Conservation (phyloP, 1,140 invertebrate genomes). For the Drosophila eugracilis region DNA sequence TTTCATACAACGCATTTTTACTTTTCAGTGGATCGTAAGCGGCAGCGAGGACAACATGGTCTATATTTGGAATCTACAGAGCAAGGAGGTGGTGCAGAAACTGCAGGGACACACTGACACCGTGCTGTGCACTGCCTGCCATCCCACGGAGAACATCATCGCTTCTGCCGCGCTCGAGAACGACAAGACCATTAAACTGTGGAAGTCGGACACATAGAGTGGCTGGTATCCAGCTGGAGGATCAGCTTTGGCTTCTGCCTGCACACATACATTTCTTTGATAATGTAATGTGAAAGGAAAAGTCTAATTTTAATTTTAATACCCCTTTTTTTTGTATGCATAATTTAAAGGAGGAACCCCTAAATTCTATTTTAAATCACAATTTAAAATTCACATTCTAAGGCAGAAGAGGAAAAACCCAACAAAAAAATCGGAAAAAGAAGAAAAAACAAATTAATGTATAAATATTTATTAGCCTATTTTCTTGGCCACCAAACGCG, state of each 20-base stretch:
- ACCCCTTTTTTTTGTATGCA: conserved; percentile 27
- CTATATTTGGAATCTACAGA: conserved; percentile 99
- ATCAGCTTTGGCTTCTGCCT: neutral
- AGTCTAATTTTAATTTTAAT: conserved; percentile 21
- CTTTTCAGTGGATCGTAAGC: conserved; percentile 96
- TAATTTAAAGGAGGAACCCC: conserved; percentile 16
- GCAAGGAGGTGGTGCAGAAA: conserved; percentile 99
- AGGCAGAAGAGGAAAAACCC: conserved; percentile 5
- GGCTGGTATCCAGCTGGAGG: conserved; percentile 55
- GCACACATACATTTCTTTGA: conserved; percentile 42
- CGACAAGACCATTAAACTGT: conserved; percentile 99
- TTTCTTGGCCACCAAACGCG: conserved; percentile 16
- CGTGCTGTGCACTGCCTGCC: conserved; percentile 98
- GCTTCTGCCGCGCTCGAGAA: conserved; percentile 99
- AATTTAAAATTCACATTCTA: conserved; percentile 38
- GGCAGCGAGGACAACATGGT: conserved; percentile 99
- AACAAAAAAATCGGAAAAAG: neutral
- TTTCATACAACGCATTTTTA: neutral
- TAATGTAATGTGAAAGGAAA: conserved; percentile 21
- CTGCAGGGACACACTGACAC: conserved; percentile 98
- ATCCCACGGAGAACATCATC: conserved; percentile 99
- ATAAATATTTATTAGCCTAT: conserved; percentile 59
- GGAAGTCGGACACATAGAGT: conserved; percentile 98
- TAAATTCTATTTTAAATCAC: conserved; percentile 14
- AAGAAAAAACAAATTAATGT: conserved; percentile 17